phyloP scores from a whole-genome alignment of 2,888 invertebrate genomes.

The Morpho helenor region DNA sequence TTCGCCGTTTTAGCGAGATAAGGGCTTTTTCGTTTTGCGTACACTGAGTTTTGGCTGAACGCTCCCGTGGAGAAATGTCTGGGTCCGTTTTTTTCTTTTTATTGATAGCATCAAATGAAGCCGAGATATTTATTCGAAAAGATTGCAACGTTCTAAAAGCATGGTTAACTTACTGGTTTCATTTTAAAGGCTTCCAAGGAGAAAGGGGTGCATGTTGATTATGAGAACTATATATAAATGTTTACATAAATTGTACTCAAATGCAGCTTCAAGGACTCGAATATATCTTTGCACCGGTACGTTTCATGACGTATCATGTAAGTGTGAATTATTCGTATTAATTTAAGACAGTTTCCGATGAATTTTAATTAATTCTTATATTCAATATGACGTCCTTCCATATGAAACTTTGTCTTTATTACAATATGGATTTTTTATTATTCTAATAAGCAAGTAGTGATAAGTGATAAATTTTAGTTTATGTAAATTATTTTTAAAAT shows the following conservation, averaged over 20 bases:
- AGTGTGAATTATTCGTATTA: slow-evolving; percentile 10
- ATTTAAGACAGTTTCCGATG: slow-evolving; percentile 5
- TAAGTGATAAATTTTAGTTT: no score
- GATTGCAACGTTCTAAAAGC: slow-evolving; percentile 27
- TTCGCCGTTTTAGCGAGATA: slow-evolving; percentile 63
- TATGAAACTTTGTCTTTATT: slow-evolving; percentile 2
- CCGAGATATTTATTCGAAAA: slow-evolving; percentile 35
- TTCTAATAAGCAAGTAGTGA: no score
- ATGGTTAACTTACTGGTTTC: slow-evolving; percentile 16
- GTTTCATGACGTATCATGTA: slow-evolving; percentile 4
- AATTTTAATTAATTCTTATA: no score
- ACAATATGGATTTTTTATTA: neutral
- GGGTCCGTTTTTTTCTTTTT: slow-evolving; percentile 30
- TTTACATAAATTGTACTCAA: slow-evolving; percentile 6
- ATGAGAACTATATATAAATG: neutral
- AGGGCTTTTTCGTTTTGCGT: slow-evolving; percentile 56
- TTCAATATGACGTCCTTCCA: neutral
- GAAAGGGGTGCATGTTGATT: slow-evolving; percentile 1
- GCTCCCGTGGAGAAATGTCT: slow-evolving; percentile 42
- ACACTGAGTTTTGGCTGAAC: slow-evolving; percentile 43
- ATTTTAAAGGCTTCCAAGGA: slow-evolving; percentile 2
- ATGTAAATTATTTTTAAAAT: neutral
- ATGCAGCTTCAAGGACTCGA: slow-evolving; percentile 3
- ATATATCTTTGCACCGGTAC: slow-evolving; percentile 3
- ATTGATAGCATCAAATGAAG: slow-evolving; percentile 31